Base-by-base conservation (phyloP, 2,888 invertebrate species). In the Willowsia nigromaculata region DNA sequence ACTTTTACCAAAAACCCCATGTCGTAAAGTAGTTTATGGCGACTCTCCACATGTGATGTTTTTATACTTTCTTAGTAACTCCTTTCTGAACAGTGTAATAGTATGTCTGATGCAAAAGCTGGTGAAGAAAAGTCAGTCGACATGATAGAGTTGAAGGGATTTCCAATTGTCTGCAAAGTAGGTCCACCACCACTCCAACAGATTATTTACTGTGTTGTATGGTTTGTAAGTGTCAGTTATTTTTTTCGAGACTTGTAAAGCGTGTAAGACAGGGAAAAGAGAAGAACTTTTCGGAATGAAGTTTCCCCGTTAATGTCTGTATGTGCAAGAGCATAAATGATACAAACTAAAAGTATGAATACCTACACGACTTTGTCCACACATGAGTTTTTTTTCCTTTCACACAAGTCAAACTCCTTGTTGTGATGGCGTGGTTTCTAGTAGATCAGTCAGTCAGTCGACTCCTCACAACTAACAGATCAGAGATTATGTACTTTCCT, bases 371-470 rank as follows among this genome's bases (percentile, higher is more conserved):
- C 22, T 56, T 56, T 56, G 22, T 56, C 5, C 56, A 33, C 65
- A 65, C 65, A 18, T 65, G 33, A 71, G 13, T 13, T 11, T 22
- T 40, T 25, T 71, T 71, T n/a, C n/a, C n/a, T n/a, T n/a, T 37
- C 11, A 71, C 15, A 11, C 1, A 11, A 13, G 15, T 1, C 9
- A 71, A 33, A 33, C 1, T 25, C n/a, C 30, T 30, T n/a, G 33
- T 15, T n/a, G 13, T 33, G 33, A n/a, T 15, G 33, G 18, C 25
- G 30, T 50, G 50, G 50, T 53, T 83, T 78, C 37, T 33, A 85
- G 78, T 68, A 78, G 80, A 68, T 80, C 86, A 86, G 78, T 78
- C 85, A 78, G 80, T 68, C 50, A 80, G 15, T 30, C 59, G 53
- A 40, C 62, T 78, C 33, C 43, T 59, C 62, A n/a, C 43, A 62